phyloP scores from a whole-genome alignment of 1,140 invertebrate genomes.

The Lucilia sericata region DNA sequence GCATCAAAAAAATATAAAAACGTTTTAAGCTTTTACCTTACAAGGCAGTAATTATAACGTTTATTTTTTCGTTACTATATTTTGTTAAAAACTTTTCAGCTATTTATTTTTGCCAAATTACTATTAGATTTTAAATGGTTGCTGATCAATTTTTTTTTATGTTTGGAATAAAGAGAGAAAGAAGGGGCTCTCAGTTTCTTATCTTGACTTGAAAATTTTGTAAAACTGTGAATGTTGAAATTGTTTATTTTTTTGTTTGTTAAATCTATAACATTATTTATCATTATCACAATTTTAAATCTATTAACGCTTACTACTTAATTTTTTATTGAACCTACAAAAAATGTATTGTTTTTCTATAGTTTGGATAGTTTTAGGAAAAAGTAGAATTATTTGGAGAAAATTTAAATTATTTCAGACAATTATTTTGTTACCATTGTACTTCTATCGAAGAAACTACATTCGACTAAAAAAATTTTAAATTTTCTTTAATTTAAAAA shows the following conservation, averaged over 20 bases:
- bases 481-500: too few species aligned
- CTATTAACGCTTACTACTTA: conserved; percentile 46
- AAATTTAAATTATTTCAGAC: too few species aligned
- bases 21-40: neutral
- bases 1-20: neutral
- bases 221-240: conserved; percentile 22
- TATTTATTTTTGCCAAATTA: neutral
- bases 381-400: too few species aligned
- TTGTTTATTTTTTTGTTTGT: neutral
- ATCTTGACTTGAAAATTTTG: neutral
- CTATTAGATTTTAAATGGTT: conserved; percentile 13
- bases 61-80: neutral
- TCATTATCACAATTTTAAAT: conserved; percentile 44
- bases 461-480: too few species aligned
- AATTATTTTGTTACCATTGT: too few species aligned
- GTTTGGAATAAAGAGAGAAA: neutral
- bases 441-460: too few species aligned
- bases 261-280: conserved; percentile 40
- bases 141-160: neutral
- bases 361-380: too few species aligned
- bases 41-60: conserved; percentile 23
- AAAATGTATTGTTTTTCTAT: neutral
- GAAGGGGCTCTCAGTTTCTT: neutral
- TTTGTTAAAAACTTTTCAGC: neutral
- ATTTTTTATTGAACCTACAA: neutral